A percentile compares a stretch with the other conserved stretches of the same genome.
Conservation (phyloP, 2,113 vertebrate species). For the Chlorodrepanis virens region DNA sequence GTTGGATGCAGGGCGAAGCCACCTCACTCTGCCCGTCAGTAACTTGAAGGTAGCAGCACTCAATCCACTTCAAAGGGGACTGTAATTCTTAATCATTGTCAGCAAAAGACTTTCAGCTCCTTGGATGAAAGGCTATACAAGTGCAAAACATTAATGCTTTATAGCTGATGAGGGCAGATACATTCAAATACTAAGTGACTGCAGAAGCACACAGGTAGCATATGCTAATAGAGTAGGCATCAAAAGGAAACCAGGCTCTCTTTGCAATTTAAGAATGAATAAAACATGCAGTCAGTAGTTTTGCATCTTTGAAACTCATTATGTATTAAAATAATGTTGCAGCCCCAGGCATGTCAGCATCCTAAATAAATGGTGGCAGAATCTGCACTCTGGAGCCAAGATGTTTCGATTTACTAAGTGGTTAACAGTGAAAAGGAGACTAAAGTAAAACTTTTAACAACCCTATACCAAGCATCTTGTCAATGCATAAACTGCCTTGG, state of each 20-base stretch:
- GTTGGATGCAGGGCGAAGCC: not conserved
- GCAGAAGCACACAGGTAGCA: slow-evolving; percentile 13
- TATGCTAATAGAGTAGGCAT: slow-evolving; percentile 40
- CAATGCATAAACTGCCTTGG: not conserved
- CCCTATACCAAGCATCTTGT: not conserved
- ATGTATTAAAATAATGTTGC: not conserved
- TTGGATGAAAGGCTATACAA: slow-evolving; percentile 50
- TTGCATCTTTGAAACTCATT: slow-evolving; percentile 10
- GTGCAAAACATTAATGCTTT: slow-evolving; percentile 54
- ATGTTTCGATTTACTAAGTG: not conserved
- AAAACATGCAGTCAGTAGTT: slow-evolving; percentile 28
- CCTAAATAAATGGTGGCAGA: not conserved
- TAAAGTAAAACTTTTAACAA: not conserved
- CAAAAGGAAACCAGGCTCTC: slow-evolving; percentile 30
- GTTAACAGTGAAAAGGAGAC: not conserved
- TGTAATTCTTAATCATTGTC: slow-evolving; percentile 15
- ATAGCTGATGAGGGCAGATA: slow-evolving; percentile 21
- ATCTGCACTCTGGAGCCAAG: not conserved
- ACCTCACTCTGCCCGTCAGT: not conserved
- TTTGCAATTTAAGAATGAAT: slow-evolving; percentile 42
- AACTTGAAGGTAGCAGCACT: not conserved
- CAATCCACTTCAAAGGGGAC: slow-evolving; percentile 29
- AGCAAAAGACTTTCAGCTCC: slow-evolving; percentile 14
- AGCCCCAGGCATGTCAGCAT: not conserved
- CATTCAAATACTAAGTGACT: slow-evolving; percentile 47